phyloP scores from a whole-genome alignment of 2,888 invertebrate genomes.

The Philonicus albiceps region DNA sequence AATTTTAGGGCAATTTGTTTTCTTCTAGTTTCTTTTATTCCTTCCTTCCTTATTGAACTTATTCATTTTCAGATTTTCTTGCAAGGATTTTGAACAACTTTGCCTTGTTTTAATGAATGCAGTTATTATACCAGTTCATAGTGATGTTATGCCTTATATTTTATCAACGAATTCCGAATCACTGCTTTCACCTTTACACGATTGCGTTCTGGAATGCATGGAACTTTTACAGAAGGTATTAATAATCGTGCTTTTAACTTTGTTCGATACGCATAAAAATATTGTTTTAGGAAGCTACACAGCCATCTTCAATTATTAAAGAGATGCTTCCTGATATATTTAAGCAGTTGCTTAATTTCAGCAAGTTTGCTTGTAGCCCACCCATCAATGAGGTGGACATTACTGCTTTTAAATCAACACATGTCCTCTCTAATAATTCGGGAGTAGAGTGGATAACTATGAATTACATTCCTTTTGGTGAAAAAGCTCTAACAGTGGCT shows the following conservation, averaged over 20 bases:
- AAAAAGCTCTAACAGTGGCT: constrained; percentile 77
- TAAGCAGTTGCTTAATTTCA: constrained; percentile 71
- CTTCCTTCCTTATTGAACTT: not conserved
- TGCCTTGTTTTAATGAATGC: constrained; percentile 80
- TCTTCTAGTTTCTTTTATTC: too few relatives aligned
- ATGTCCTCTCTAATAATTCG: constrained; percentile 52
- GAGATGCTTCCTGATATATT: constrained; percentile 75
- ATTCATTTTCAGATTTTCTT: constrained; percentile 55
- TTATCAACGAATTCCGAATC: constrained; percentile 82
- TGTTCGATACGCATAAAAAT: constrained; percentile 22
- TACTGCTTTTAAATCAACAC: constrained; percentile 51
- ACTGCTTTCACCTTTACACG: constrained; percentile 82
- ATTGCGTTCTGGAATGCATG: constrained; percentile 84
- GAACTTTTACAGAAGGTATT: constrained; percentile 84
- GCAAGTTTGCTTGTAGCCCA: constrained; percentile 75
- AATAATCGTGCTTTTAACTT: constrained; percentile 46
- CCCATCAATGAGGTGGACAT: constrained; percentile 63
- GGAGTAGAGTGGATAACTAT: constrained; percentile 76
- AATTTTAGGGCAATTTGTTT: too few relatives aligned
- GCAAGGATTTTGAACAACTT: constrained; percentile 78
- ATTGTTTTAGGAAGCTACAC: constrained; percentile 66
- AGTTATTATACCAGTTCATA: constrained; percentile 81
- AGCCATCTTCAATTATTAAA: constrained; percentile 67
- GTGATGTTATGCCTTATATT: constrained; percentile 82
- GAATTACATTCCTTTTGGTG: constrained; percentile 88